A percentile compares a stretch with the other conserved stretches of the same genome.
Conservation (phyloP, 2,113 vertebrate species). For the Lates calcarifer region DNA sequence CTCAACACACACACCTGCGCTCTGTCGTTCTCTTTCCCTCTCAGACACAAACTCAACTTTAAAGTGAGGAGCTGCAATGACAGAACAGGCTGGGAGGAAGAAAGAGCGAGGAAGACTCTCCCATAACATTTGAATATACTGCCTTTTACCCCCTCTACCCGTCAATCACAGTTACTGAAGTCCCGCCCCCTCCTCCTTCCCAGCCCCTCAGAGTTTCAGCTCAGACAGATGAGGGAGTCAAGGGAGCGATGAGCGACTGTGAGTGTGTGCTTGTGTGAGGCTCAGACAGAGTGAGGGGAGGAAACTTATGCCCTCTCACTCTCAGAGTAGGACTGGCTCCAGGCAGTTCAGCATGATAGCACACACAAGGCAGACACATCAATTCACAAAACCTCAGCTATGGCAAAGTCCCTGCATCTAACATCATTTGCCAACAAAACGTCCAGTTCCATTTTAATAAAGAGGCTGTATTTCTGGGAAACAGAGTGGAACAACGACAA, state of each 20-base stretch:
- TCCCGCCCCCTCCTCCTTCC: conserved; percentile 35
- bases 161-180: conserved; percentile 53
- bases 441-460: conserved; percentile 39
- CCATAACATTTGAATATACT: conserved; percentile 46
- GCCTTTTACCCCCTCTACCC: conserved; percentile 19
- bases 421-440: conserved; percentile 50
- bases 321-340: conserved; percentile 44
- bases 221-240: conserved; percentile 41
- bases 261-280: conserved; percentile 18
- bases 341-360: conserved; percentile 51
- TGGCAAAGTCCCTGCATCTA: conserved; percentile 22
- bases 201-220: conserved; percentile 10
- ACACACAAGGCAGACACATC: conserved; percentile 44
- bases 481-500: conserved; percentile 5
- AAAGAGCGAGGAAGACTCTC: conserved; percentile 42
- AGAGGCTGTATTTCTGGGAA: conserved; percentile 5
- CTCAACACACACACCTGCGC: background rate
- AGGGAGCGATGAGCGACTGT: conserved; percentile 24
- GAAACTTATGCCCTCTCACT: conserved; percentile 41
- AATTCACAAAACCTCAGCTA: conserved; percentile 39
- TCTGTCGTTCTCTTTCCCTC: conserved; percentile 22
- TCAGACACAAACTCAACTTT: conserved; percentile 49
- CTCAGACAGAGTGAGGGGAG: conserved; percentile 21
- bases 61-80: conserved; percentile 30
- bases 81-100: conserved; percentile 39